Evolutionary conservation across 2,797 vertebrate genomes (phyloP).

Genomic region (Bradypus variegatus): DNA sequence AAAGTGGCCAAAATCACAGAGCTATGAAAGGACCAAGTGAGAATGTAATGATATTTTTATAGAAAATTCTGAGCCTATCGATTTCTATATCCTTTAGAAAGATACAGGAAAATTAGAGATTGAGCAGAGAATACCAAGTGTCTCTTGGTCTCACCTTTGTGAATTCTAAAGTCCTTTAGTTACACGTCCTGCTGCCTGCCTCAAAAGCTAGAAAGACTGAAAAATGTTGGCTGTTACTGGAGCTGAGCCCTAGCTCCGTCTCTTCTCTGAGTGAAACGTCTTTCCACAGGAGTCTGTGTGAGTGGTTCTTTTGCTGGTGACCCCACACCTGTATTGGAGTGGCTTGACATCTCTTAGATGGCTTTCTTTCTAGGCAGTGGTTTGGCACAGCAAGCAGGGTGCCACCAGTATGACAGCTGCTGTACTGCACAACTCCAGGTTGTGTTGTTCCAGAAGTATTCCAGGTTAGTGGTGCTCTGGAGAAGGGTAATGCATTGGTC

Average conservation of each 20-base stretch:
- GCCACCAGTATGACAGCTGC: neutral
- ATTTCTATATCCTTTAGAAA: neutral
- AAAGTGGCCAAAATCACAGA: neutral
- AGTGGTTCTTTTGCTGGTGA: no score
- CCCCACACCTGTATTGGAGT: no score
- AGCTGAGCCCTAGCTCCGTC: neutral
- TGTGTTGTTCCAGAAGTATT: neutral
- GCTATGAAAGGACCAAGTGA: neutral
- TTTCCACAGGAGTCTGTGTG: no score
- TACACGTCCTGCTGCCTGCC: neutral
- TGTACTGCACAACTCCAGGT: neutral
- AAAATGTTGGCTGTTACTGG: neutral
- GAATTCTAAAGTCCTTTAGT: neutral
- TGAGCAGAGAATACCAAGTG: neutral
- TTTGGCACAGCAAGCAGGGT: no score
- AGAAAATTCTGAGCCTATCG: neutral
- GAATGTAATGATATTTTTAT: neutral
- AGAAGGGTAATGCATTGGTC: neutral
- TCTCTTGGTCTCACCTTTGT: neutral
- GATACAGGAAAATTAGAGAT: neutral
- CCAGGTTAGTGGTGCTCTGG: neutral
- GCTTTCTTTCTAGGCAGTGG: no score
- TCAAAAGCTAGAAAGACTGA: neutral
- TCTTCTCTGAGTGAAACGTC: no score
- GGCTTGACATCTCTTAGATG: no score